These are phyloP conservation scores for Planiliza haematocheilus DNA, from an alignment of 2,113 vertebrate genomes.

Conservation along the genomic window DNA sequence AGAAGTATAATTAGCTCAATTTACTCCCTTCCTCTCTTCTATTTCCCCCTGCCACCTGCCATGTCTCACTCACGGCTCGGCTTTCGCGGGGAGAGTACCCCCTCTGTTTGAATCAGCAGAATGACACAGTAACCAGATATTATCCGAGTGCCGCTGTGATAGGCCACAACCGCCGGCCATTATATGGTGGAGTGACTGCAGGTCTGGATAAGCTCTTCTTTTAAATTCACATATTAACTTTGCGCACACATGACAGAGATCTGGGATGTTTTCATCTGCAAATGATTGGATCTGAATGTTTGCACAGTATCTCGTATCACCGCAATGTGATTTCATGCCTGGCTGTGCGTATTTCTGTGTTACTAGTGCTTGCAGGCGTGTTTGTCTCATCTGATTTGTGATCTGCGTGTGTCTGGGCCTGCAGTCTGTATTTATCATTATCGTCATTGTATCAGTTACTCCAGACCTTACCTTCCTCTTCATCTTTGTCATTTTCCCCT, in stretches of 20 bases:
- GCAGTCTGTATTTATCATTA: conserved; percentile 35
- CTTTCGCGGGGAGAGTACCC: conserved; percentile 6
- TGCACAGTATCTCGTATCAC: conserved; percentile 17
- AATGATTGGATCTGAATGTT: conserved; percentile 25
- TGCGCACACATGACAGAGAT: conserved; percentile 27
- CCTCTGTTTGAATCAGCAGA: conserved; percentile 18
- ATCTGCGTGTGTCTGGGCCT: not conserved
- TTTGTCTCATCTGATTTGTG: not conserved
- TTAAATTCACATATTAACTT: conserved; percentile 36
- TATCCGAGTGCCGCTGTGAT: not conserved
- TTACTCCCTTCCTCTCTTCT: conserved; percentile 13
- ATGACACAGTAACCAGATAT: conserved; percentile 37
- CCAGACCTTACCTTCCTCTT: not conserved
- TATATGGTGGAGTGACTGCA: conserved; percentile 20
- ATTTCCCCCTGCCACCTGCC: conserved; percentile 36
- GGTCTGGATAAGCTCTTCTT: conserved; percentile 23
- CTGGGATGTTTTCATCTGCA: conserved; percentile 1
- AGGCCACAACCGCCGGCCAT: conserved; percentile 23
- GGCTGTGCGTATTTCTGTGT: not conserved
- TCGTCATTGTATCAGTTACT: conserved; percentile 4
- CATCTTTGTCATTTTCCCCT: not conserved
- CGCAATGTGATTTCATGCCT: not conserved
- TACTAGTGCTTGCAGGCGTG: conserved; percentile 9
- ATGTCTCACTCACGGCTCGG: conserved; percentile 16
- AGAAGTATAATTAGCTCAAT: conserved; percentile 15